Base-by-base conservation (phyloP, 2,888 invertebrate species). In the Andrena flavipes region DNA sequence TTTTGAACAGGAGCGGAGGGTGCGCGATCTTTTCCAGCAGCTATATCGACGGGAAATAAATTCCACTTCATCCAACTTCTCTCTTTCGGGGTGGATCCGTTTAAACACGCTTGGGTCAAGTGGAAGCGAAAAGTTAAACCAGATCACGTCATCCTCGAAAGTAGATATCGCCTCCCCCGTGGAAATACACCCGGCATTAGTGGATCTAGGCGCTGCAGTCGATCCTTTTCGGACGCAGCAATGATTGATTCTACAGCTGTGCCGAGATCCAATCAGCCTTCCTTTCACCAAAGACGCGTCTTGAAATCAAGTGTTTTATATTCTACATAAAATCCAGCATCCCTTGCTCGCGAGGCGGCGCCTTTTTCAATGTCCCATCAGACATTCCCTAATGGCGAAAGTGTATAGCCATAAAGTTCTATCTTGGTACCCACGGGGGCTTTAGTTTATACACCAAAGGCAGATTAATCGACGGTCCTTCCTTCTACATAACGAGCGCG, bases 281-380 rank as follows among this genome's bases (percentile, higher is more conserved):
- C 10, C 10, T 29, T 10, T 23, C 69, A 10, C 5, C 42, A n/a
- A n/a, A 35, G 2, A 29, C 20, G 29, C 65, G 20, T 20, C 1
- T 30, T 26, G 20, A 23, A 42, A 56, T 64, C 35, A 30, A 42
- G 26, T 48, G 16, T 73, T 65, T 56, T 48, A 56, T 30, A 56
- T 65, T 59, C 42, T 0, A 29, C 29, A 35, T n/a, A 29, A 59
- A 20, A 63, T 48, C 16, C 10, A 20, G 20, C 16, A 60, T 30
- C 8, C 30, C 2, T 23, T 13, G 0, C 16, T 26, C 16, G 20
- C 23, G 5, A 16, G 20, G 20, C n/a, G 0, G 20, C 7, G 20
- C 1, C 16, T 51, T 2, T 29, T 20, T 70, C 48, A 26, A 48
- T 49, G 16, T 49, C 29, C 8, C 49, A 16, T 26, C 26, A 13